Evolutionary conservation across 2,888 invertebrate genomes (phyloP).

Genomic region (Plebejus anna): DNA sequence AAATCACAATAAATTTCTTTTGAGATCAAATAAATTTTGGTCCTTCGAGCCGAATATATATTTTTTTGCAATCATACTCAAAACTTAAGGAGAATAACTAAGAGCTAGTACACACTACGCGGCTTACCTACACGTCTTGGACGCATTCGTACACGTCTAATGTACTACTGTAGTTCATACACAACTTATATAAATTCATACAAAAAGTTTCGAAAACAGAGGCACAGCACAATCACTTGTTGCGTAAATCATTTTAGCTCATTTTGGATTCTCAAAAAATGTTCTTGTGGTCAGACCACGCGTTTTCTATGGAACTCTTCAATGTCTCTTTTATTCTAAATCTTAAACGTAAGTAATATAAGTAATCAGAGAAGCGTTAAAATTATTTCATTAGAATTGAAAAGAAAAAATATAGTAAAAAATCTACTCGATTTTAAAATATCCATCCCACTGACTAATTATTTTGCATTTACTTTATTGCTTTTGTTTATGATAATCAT

Average conservation of each 20-base stretch:
- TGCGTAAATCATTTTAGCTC: neutral
- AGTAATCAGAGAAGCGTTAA: neutral
- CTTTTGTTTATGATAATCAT: neutral
- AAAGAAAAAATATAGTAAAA: neutral
- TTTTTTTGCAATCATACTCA: constrained; percentile 33
- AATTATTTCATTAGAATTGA: neutral
- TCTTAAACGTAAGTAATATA: neutral
- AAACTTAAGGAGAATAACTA: constrained; percentile 25
- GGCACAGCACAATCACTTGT: constrained; percentile 34
- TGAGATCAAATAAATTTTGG: constrained; percentile 45
- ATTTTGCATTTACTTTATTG: constrained; percentile 6
- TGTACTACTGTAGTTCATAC: constrained; percentile 31
- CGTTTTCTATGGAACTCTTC: neutral
- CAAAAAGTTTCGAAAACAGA: constrained; percentile 29
- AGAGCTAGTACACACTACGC: constrained; percentile 24
- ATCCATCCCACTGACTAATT: neutral
- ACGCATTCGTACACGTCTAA: constrained; percentile 50
- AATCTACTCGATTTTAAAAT: neutral
- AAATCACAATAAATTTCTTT: constrained; percentile 34
- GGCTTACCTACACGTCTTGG: constrained; percentile 55
- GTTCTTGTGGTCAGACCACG: neutral
- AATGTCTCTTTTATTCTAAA: neutral
- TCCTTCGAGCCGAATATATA: constrained; percentile 50
- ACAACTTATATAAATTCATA: constrained; percentile 23
- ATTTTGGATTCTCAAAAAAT: neutral